Evolutionary conservation across 2,797 vertebrate genomes (phyloP), one percentile per base, ranked within the genome.

Genomic region (Diplodus sargus): DNA sequence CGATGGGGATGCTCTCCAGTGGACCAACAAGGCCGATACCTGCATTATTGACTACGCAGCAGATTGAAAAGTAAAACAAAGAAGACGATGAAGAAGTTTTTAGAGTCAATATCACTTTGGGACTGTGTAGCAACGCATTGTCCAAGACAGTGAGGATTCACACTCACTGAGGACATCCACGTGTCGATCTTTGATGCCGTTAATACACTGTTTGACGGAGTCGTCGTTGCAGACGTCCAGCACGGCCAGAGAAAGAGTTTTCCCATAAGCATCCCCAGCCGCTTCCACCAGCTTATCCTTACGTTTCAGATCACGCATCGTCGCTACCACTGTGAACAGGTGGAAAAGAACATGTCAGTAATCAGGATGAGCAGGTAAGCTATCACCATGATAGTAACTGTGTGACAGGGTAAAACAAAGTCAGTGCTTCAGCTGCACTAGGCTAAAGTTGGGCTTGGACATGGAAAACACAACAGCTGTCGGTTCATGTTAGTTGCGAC

Each of bases 11-110:
- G 86, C 94, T 95, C 86, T 97, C 96, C 71, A 95, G 12, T 0
- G 94, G 94, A 1, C 96, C 96, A 42, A 94, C 95, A 81, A 97
- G 94, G 54, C 96, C 95, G 3, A 97, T 94, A 0, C 96, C 97
- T 0, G 96, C 96, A 0, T 97, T 97, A 84, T 96, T 97, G 80
- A 96, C 96, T 97, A 48, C 13, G 61, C 5, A 13, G 69, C 25
- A 66, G 30, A 20, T 39, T 25, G 59, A n/a, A 34, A 43, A 22
- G 11, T 8, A 34, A 34, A 56, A 42, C 14, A 42, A 45, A 49
- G 63, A 59, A 39, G 20, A 51, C 8, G 8, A 61, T 4, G 22
- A 59, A 47, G 54, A 47, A 20, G 18, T 0, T 2, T 2, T 39
- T 11, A 10, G 39, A 39, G 11, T 39, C 0, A 2, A 20, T 28